Evolutionary conservation across 2,113 vertebrate species (phyloP).

Genomic region (Casuarius casuarius): DNA sequence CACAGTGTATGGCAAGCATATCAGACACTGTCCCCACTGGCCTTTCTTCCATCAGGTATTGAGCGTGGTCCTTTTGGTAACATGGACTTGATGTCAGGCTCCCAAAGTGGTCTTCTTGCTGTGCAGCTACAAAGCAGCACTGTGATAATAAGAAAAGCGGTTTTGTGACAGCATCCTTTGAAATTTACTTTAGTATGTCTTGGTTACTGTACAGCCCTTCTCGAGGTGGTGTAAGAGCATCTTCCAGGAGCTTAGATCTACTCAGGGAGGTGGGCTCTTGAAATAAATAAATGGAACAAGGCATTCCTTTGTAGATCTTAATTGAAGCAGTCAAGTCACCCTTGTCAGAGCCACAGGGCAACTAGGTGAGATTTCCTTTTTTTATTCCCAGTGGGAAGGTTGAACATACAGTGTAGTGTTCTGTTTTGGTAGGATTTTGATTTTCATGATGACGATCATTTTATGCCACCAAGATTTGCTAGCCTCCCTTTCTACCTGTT

Average conservation of each 20-base stretch:
- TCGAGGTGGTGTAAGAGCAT: neutral
- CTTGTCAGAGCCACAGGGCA: slow-evolving; percentile 16
- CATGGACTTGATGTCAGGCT: neutral
- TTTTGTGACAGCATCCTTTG: neutral
- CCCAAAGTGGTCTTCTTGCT: neutral
- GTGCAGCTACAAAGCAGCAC: neutral
- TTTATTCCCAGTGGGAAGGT: slow-evolving; percentile 20
- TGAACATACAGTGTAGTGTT: neutral
- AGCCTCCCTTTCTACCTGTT: neutral
- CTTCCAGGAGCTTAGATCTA: neutral
- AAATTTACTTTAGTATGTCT: neutral
- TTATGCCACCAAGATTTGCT: neutral
- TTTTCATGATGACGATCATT: neutral
- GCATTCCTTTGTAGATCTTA: neutral
- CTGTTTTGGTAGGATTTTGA: neutral
- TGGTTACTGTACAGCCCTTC: neutral
- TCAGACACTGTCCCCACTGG: neutral
- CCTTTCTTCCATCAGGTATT: neutral
- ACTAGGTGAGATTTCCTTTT: slow-evolving; percentile 30
- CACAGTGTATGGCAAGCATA: neutral
- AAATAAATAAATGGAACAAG: slow-evolving; percentile 36
- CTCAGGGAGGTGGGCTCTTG: slow-evolving; percentile 14
- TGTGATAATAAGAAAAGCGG: neutral
- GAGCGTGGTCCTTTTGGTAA: neutral
- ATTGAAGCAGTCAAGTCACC: neutral